A percentile compares a stretch with the other conserved stretches of the same genome.
These are phyloP conservation scores for Leptinotarsa tumamoca DNA, from an alignment of 2,888 invertebrate species.

Conservation along the genomic window DNA sequence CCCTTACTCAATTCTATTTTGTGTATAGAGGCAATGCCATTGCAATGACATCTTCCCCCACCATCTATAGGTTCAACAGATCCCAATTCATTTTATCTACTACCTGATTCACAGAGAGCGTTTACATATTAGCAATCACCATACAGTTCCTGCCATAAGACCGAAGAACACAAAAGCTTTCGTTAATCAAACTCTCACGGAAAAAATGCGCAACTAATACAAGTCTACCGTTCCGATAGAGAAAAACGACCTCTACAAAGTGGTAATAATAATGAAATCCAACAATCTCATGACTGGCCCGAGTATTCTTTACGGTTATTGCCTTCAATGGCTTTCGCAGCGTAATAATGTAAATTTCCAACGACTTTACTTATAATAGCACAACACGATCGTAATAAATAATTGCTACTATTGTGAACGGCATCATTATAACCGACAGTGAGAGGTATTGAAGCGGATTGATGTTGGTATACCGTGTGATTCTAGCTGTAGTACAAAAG, in stretches of 20 bases:
- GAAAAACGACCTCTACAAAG: slow-evolving; percentile 4
- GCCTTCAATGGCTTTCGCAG: slow-evolving; percentile 36
- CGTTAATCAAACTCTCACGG: neutral
- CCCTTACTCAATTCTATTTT: too few species aligned
- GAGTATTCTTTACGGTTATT: slow-evolving; percentile 38
- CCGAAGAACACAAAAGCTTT: neutral
- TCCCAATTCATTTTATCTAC: too few species aligned
- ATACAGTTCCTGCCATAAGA: neutral
- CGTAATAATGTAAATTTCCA: slow-evolving; percentile 39
- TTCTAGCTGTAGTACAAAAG: neutral
- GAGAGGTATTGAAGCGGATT: neutral
- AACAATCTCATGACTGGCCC: slow-evolving; percentile 18
- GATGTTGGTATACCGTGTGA: neutral
- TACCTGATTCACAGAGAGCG: too few species aligned
- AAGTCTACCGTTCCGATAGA: slow-evolving; percentile 1
- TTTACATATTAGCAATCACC: slow-evolving; percentile 4
- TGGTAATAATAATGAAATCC: slow-evolving; percentile 15
- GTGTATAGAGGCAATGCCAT: too few species aligned
- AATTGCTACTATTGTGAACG: slow-evolving; percentile 38
- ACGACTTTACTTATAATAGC: slow-evolving; percentile 39
- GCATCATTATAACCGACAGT: neutral
- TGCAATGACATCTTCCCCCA: too few species aligned
- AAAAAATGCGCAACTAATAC: slow-evolving; percentile 1
- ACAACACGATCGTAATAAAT: slow-evolving; percentile 39
- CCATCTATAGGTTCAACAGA: too few species aligned